Base-by-base conservation (phyloP, 1,140 invertebrate species). In the Homarus americanus region DNA sequence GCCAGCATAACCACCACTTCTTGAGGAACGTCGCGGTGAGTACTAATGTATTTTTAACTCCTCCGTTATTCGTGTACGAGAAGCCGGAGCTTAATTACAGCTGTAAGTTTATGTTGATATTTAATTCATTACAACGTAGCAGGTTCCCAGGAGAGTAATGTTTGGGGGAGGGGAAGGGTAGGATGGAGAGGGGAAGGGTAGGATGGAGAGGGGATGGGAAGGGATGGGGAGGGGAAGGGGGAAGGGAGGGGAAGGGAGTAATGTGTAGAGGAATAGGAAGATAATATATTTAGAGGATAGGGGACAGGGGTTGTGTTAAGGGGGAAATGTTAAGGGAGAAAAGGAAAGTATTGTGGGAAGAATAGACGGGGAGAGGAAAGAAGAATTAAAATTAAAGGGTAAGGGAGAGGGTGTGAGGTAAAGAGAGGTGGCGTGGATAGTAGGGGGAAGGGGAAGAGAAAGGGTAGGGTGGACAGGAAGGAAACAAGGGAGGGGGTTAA, bases 51-150 rank as follows among this genome's bases (percentile, higher is more conserved):
- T 40, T 76, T 76, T 41, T 41, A 76, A 38, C 73, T 36, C 78
- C 41, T 32, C 4, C 41, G 28, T 49, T 80, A 32, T 49, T 44
- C 44, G 12, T 32, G 40, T 28, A 49, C 24, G 20, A 80, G 78
- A 53, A 49, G 78, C 15, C 44, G 9, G 41, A 41, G 28, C 78
- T 80, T 80, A 80, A 80, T 80, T 80, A 49, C 41, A 41, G 24
- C 40, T 32, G 41, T 80, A 49, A 44, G 41, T 80, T 80, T 80
- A 80, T 80, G 78, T 53, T 36, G 38, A 32, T 20, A 49, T 28
- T 41, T 80, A 80, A 80, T 80, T 80, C 78, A 80, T 44, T 32
- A 34, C 78, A 41, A 80, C 78, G 32, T 53, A n/a, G 44, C 78
- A 28, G 28, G 28, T 24, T 44, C 80, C 34, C 73, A 20, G 28